Evolutionary conservation across 2,797 vertebrate species (phyloP), one percentile per base, ranked within the genome.

Genomic region (Glyptemys insculpta): DNA sequence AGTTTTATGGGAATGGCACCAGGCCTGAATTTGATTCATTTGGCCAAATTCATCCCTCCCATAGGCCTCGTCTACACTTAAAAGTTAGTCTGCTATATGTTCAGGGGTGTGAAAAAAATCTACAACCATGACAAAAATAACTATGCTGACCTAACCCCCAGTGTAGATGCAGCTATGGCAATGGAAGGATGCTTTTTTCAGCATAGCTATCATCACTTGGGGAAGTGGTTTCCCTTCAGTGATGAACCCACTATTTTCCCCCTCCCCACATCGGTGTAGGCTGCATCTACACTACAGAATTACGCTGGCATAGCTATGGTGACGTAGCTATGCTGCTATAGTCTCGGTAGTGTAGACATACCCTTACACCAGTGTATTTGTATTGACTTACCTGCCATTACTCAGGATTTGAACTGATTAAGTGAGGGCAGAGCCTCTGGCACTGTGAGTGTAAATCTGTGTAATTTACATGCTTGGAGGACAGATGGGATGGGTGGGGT

Each of bases 381-480:
- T 47, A 31, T 79, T 80, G 81, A 37, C 12, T 81, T 4, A n/a
- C 41, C 85, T 87, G 80, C 83, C 85, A 78, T 12, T 31, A 44
- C 68, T 92, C 81, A 65, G 84, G 85, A 95, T 93, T 80, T 94
- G 57, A 92, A 90, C 93, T 95, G 92, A 92, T 54, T 1, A 5
- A 16, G 4, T 18, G 11, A 90, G 52, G 47, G 78, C 88, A 76
- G 29, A n/a, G 62, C 90, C 41, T 87, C 87, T 91, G 41, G 57
- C 29, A 74, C 0, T 0, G 12, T 78, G 59, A 85, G 50, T 34
- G 25, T 56, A 94, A 94, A 92, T 88, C 86, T 83, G 23, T 41
- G 47, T 0, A 3, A 49, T 83, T 94, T 72, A 92, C 85, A 88
- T 91, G 68, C 62, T 94, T 62, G 87, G 79, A 85, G 15, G 7